Evolutionary conservation across 2,113 vertebrate genomes (phyloP).

Genomic region (Centropus bengalensis): DNA sequence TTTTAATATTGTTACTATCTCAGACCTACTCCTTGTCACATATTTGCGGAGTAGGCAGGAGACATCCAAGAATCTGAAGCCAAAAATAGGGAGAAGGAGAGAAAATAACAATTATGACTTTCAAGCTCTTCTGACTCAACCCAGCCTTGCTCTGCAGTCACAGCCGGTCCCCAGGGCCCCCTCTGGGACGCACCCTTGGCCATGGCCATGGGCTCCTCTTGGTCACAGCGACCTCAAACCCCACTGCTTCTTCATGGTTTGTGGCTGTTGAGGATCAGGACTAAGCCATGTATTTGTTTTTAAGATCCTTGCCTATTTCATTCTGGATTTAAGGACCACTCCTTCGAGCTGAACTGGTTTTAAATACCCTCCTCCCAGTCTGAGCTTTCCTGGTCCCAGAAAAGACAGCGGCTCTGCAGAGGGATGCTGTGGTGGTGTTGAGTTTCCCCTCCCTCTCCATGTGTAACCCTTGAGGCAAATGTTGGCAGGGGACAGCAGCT

Average conservation of each 20-base stretch:
- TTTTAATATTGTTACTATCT: constrained; percentile 65
- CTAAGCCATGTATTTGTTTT: background rate
- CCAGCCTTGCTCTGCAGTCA: background rate
- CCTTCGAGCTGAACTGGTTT: background rate
- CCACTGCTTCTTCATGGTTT: background rate
- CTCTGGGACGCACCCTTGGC: background rate
- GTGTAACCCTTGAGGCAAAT: background rate
- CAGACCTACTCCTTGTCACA: constrained; percentile 59
- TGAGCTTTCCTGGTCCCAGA: background rate
- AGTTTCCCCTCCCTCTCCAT: background rate
- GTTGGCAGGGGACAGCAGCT: background rate
- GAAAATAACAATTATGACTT: constrained; percentile 2
- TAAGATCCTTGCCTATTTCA: background rate
- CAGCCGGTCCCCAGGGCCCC: background rate
- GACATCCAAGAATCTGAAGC: constrained; percentile 33
- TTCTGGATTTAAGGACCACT: background rate
- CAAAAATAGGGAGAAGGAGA: constrained; percentile 32
- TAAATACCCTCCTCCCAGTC: background rate
- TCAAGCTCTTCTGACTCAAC: background rate
- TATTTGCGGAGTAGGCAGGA: constrained; percentile 36
- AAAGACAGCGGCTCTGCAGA: background rate
- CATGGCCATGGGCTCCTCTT: accelerated
- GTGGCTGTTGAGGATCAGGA: background rate
- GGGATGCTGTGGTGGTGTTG: background rate
- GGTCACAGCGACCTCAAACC: background rate